phyloP scores from a whole-genome alignment of 2,113 vertebrate genomes.

The Promerops cafer region DNA sequence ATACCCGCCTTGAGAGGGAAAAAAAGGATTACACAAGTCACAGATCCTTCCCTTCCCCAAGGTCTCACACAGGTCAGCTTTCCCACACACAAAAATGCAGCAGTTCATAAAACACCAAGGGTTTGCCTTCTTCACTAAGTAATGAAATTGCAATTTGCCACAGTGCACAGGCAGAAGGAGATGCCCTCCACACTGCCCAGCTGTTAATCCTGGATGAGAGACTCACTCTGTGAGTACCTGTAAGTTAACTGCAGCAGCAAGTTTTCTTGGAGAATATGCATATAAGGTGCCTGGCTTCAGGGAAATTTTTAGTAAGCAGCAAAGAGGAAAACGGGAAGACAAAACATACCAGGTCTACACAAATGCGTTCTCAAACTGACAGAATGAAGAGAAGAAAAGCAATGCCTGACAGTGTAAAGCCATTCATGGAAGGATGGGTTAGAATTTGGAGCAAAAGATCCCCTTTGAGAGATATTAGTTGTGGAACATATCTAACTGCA shows the following conservation, averaged over 20 bases:
- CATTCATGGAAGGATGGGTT: neutral
- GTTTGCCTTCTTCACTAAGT: neutral
- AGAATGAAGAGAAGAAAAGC: neutral
- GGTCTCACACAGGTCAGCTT: neutral
- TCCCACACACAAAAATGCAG: neutral
- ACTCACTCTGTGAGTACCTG: neutral
- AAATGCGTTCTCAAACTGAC: neutral
- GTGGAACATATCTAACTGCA: neutral
- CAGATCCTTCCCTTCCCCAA: neutral
- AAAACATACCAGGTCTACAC: neutral
- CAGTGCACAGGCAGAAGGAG: neutral
- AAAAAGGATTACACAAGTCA: neutral
- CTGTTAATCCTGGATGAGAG: neutral
- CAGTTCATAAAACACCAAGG: neutral
- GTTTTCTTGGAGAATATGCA: neutral
- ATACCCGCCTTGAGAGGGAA: slow-evolving; percentile 74
- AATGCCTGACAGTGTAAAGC: neutral
- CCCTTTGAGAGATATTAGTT: neutral
- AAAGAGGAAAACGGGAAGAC: neutral
- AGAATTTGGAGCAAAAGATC: neutral
- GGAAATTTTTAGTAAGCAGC: neutral
- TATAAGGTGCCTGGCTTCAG: neutral
- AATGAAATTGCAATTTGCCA: neutral
- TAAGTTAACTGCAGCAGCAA: neutral
- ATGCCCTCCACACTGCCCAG: neutral